Percentiles rank a stretch among this genome's conserved stretches.
Conservation (phyloP, 2,113 vertebrate genomes). For the Podarcis muralis region DNA sequence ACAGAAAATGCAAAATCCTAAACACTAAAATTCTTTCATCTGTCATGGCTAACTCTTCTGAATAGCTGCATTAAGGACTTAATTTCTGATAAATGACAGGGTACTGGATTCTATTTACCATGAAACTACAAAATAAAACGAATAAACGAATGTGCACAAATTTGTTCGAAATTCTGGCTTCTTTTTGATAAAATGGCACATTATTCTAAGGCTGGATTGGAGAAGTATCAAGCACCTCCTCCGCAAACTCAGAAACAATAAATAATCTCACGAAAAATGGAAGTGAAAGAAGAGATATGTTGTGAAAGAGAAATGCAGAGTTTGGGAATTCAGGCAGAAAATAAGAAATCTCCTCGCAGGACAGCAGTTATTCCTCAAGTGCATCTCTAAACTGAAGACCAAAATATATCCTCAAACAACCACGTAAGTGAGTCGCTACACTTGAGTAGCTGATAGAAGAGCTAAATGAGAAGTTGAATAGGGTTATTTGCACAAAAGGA, state of each 20-base stretch:
- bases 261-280: not conserved
- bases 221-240: not conserved
- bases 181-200: not conserved
- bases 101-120: not conserved
- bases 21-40: not conserved
- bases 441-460: not conserved
- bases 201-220: not conserved
- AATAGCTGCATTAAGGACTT: not conserved
- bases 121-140: not conserved
- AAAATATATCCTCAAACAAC: conserved; percentile 16
- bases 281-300: conserved; percentile 54
- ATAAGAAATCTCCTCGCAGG: conserved; percentile 10
- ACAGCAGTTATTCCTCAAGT: conserved; percentile 42
- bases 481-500: not conserved
- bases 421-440: not conserved
- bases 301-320: conserved; percentile 58
- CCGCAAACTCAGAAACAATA: not conserved
- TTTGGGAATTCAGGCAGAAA: conserved; percentile 58
- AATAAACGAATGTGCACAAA: not conserved
- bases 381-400: conserved; percentile 33
- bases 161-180: not conserved
- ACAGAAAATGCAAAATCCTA: not conserved
- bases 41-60: not conserved
- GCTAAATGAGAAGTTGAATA: conserved; percentile 1
- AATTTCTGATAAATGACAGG: not conserved